Evolutionary conservation across 2,888 invertebrate species (phyloP).

Genomic region (Conops quadrifasciatus): DNA sequence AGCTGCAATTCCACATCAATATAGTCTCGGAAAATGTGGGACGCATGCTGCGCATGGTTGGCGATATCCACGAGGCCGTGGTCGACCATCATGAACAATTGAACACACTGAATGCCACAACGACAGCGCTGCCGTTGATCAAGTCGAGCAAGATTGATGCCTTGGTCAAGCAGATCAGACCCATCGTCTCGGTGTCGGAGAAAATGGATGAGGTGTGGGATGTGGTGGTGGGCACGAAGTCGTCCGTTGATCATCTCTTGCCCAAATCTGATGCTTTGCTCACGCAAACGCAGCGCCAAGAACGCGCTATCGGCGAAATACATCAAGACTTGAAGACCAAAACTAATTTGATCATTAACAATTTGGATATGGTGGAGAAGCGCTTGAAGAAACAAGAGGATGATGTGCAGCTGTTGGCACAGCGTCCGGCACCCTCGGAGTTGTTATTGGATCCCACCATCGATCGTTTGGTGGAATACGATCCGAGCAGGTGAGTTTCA

Average conservation of each 20-base stretch:
- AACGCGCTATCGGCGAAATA: conserved; percentile 85
- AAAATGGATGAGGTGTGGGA: conserved; percentile 94
- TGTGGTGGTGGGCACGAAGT: conserved; percentile 87
- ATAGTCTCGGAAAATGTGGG: conserved; percentile 83
- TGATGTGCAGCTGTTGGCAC: conserved; percentile 80
- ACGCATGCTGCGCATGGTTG: conserved; percentile 79
- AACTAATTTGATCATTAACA: conserved; percentile 87
- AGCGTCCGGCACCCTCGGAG: conserved; percentile 79
- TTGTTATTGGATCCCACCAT: conserved; percentile 79
- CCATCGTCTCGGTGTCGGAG: conserved; percentile 85
- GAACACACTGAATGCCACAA: conserved; percentile 66
- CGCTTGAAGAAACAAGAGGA: conserved; percentile 85
- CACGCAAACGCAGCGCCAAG: conserved; percentile 86
- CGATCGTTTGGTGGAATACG: conserved; percentile 81
- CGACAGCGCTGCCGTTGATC: conserved; percentile 69
- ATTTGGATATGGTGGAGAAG: conserved; percentile 86
- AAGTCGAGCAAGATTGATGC: conserved; percentile 81
- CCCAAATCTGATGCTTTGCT: conserved; percentile 87
- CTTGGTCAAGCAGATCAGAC: conserved; percentile 82
- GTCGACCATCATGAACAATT: conserved; percentile 75
- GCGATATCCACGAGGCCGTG: conserved; percentile 83
- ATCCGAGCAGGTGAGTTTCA: conserved; percentile 71
- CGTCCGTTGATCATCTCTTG: conserved; percentile 83
- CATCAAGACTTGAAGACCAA: conserved; percentile 83
- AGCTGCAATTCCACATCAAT: conserved; percentile 85